Base-by-base conservation (phyloP, 2,113 vertebrate species). In the Rutilus rutilus region DNA sequence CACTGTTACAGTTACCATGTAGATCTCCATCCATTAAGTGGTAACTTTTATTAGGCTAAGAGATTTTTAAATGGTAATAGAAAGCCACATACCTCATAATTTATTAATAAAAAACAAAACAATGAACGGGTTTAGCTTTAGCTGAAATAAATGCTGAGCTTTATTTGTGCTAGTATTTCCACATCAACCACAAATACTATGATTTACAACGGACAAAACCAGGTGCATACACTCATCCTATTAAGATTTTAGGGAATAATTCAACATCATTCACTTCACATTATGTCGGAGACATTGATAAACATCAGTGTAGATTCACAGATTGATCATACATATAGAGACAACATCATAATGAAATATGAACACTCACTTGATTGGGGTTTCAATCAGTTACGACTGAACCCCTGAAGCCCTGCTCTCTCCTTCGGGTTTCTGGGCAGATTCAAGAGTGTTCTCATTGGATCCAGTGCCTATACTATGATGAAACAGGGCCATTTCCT, bases 251-350 rank as follows among this genome's bases (percentile, higher is more conserved):
- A 33, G 78, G 36, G 25, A 19, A 64, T 75, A 9, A 25, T 86
- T 74, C 62, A 67, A 15, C 52, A 60, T 80, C 47, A 82, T 60
- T 82, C 60, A 73, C 60, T 74, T 85, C 78, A 85, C 74, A 42
- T 21, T n/a, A 33, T 14, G 50, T 73, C 4, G 11, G 45, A 82
- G 62, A 80, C 59, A 64, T 23, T 50, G 54, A 73, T 57, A 65
- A 47, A 87, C 81, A 73, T 62, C 71, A 77, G 45, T 42, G 74
- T 47, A 78, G 54, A 87, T 62, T 87, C 86, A 82, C 50, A 39
- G 76, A 87, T 25, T 27, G 50, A 89, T 47, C 84, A 86, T 73
- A 45, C n/a, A 23, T 25, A 74, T 64, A 65, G 15, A 75, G 82
- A 86, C 82, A 17, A 75, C 64, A 77, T 54, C 21, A 39, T 77